Conservation (phyloP, 2,113 vertebrate genomes). For the Hydropotes inermis region DNA sequence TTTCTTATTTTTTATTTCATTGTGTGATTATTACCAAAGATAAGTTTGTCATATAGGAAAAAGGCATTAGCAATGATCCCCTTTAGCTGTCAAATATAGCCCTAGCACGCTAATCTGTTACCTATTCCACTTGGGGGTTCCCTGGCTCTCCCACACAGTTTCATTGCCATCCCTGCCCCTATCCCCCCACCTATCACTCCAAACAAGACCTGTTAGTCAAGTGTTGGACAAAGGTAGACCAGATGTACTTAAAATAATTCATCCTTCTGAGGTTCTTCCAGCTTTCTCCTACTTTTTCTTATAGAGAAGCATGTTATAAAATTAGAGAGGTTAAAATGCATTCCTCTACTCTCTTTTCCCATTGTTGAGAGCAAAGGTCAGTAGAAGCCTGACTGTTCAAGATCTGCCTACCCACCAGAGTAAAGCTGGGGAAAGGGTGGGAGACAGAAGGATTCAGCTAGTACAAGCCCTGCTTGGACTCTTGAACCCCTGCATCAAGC, state of each 20-base stretch:
- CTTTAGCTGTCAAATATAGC: background rate
- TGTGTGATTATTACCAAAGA: conserved; percentile 16
- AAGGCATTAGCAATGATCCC: background rate
- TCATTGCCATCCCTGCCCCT: background rate
- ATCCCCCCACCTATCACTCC: background rate
- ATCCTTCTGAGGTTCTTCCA: background rate
- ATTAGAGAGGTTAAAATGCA: background rate
- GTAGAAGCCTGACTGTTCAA: background rate
- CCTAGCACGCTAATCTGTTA: background rate
- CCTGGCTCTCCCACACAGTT: background rate
- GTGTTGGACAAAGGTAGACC: background rate
- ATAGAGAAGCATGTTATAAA: background rate
- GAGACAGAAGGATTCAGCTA: background rate
- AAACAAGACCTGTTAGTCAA: background rate
- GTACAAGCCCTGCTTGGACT: background rate
- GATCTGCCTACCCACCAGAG: background rate
- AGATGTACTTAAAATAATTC: background rate
- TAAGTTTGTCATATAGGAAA: background rate
- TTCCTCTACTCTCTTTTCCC: background rate
- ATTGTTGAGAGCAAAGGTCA: background rate
- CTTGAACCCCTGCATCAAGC: background rate
- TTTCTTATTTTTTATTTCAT: background rate
- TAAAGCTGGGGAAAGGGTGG: background rate
- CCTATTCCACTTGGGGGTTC: background rate
- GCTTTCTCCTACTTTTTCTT: conserved; percentile 34